phyloP scores from a whole-genome alignment of 2,113 vertebrate genomes.

The Pluvianellus socialis region DNA sequence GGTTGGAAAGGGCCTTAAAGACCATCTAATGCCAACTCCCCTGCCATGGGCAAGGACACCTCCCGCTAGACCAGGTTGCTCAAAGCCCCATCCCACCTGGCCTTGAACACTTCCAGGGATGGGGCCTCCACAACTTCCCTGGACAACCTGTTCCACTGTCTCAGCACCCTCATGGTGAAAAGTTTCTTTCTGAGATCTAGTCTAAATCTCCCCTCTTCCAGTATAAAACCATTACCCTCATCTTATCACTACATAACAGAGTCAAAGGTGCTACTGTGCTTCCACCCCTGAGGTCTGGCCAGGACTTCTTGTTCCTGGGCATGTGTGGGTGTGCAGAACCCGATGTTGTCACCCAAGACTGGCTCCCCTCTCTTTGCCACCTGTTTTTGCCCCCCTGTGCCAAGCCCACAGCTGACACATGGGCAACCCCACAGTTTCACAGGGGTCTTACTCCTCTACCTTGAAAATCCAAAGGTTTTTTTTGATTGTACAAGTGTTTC shows the following conservation, averaged over 20 bases:
- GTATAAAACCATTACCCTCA: too few relatives aligned
- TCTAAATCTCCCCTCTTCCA: too few relatives aligned
- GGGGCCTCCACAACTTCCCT: too few relatives aligned
- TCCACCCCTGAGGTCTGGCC: neutral
- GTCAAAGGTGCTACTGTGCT: neutral
- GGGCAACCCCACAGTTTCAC: neutral
- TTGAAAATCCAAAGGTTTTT: neutral
- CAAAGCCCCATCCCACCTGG: too few relatives aligned
- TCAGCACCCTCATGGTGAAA: too few relatives aligned
- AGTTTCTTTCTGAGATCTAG: too few relatives aligned
- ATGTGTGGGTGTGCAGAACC: rapidly evolving
- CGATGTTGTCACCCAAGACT: rapidly evolving
- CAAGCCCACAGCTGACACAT: neutral
- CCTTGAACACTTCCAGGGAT: too few relatives aligned
- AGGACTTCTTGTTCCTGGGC: neutral
- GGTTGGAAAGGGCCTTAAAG: too few relatives aligned
- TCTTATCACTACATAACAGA: neutral
- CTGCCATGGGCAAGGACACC: too few relatives aligned
- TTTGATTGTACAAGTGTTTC: neutral
- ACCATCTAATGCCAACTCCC: too few relatives aligned
- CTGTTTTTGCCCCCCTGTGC: rapidly evolving
- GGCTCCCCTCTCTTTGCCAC: neutral
- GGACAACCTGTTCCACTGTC: too few relatives aligned
- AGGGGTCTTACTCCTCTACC: neutral
- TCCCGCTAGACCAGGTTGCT: too few relatives aligned